These are phyloP conservation scores for Monopis laevigella DNA, from an alignment of 2,888 invertebrate genomes.

Conservation along the genomic window DNA sequence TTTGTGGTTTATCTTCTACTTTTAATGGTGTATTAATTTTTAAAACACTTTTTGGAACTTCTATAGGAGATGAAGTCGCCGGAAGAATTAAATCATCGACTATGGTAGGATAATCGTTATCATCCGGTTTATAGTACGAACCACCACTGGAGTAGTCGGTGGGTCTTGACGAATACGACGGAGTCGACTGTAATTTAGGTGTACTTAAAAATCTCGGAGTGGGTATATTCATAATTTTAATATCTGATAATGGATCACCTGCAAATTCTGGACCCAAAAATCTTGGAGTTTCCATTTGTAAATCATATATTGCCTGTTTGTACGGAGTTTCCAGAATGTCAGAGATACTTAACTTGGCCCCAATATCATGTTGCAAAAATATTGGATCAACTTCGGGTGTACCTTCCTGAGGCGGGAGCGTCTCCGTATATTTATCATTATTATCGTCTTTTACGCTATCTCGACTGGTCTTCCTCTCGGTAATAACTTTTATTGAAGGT, in stretches of 20 bases:
- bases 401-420: slow-evolving; percentile 24
- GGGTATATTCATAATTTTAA: slow-evolving; percentile 66
- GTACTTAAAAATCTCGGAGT: slow-evolving; percentile 66
- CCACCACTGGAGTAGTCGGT: slow-evolving; percentile 71
- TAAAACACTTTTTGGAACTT: background rate
- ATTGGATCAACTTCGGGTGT: slow-evolving; percentile 54
- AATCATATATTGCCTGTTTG: slow-evolving; percentile 56
- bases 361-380: slow-evolving; percentile 48
- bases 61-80: slow-evolving; percentile 24
- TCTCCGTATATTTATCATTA: background rate
- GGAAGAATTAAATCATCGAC: slow-evolving; percentile 34
- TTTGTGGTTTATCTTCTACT: slow-evolving; percentile 15
- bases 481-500: slow-evolving; percentile 41
- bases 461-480: slow-evolving; percentile 21
- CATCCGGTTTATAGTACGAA: slow-evolving; percentile 72
- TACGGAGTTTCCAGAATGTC: slow-evolving; percentile 68
- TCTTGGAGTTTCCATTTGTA: slow-evolving; percentile 65
- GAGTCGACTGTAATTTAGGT: slow-evolving; percentile 43
- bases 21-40: slow-evolving; percentile 11
- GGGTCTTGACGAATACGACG: slow-evolving; percentile 51
- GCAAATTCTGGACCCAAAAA: slow-evolving; percentile 54
- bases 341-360: slow-evolving; percentile 51
- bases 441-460: slow-evolving; percentile 25
- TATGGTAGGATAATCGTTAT: slow-evolving; percentile 55
- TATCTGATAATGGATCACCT: slow-evolving; percentile 53